Conservation (phyloP, 2,888 invertebrate species). For the Mystacides longicornis region DNA sequence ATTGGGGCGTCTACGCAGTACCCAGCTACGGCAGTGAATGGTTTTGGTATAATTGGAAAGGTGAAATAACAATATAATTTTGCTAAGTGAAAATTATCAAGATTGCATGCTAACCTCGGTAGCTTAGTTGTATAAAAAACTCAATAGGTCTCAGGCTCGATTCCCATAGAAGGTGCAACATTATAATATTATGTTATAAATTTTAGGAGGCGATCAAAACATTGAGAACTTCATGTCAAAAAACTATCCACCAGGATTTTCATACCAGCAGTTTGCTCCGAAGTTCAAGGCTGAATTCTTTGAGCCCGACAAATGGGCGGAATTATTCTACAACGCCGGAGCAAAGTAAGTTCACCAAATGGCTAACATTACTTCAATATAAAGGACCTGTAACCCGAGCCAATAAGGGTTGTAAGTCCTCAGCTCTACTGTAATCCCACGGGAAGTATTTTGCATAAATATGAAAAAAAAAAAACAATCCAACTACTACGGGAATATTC, state of each 20-base stretch:
- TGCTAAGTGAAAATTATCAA: no score
- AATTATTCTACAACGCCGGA: constrained; percentile 74
- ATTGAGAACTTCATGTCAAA: constrained; percentile 62
- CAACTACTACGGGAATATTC: no score
- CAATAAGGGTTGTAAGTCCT: no score
- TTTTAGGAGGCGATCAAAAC: constrained; percentile 2
- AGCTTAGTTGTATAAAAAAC: no score
- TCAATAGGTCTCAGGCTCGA: no score
- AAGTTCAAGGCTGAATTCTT: constrained; percentile 88
- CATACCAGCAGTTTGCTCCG: constrained; percentile 86
- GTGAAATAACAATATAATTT: no score
- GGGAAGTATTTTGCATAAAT: no score
- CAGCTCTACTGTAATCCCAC: no score
- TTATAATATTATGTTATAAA: background rate
- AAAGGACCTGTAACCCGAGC: no score
- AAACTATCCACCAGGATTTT: constrained; percentile 77
- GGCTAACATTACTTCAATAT: no score
- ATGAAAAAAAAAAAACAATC: no score
- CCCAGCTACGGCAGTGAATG: constrained; percentile 84
- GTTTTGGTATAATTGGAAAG: constrained; percentile 84
- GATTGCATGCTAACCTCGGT: no score
- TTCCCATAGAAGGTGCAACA: background rate
- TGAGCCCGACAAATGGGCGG: constrained; percentile 76
- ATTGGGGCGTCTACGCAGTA: constrained; percentile 91
- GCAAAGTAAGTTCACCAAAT: constrained; percentile 64